A percentile compares a stretch with the other conserved stretches of the same genome.
Conservation (phyloP, 2,888 invertebrate species). For the Aspidapion aeneum region DNA sequence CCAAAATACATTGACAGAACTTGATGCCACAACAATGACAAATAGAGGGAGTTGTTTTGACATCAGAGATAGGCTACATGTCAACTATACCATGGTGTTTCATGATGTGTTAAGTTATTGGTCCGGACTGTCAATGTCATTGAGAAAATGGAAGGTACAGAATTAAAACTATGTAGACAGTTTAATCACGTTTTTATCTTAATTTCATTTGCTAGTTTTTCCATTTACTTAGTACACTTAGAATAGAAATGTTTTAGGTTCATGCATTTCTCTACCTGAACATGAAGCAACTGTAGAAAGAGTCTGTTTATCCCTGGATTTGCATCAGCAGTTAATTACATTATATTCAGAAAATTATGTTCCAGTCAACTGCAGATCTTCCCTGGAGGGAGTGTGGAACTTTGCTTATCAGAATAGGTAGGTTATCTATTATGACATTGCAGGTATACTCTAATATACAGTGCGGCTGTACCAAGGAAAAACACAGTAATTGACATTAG, state of each 20-base stretch:
- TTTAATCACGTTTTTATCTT: not conserved
- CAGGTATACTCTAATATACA: no score
- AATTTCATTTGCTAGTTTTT: no score
- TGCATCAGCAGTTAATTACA: conserved; percentile 78
- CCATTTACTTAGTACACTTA: no score
- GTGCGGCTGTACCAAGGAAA: no score
- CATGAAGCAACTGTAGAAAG: conserved; percentile 69
- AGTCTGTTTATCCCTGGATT: conserved; percentile 71
- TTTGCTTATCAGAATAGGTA: conserved; percentile 74
- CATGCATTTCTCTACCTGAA: conserved; percentile 61
- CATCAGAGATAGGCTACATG: conserved; percentile 68
- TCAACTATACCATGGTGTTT: conserved; percentile 85
- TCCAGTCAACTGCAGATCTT: conserved; percentile 87
- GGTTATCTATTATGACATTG: no score
- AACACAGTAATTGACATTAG: no score
- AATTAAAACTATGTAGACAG: not conserved
- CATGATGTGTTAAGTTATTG: conserved; percentile 75
- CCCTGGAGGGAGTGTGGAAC: conserved; percentile 94
- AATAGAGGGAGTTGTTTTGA: conserved; percentile 70
- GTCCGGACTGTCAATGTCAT: conserved; percentile 85
- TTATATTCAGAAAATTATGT: conserved; percentile 87
- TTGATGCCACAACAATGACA: conserved; percentile 78
- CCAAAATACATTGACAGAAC: conserved; percentile 74
- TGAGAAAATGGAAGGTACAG: conserved; percentile 81
- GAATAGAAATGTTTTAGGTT: conserved; percentile 11